Base-by-base conservation (phyloP, 2,888 invertebrate species). In the Mimachlamys varia region DNA sequence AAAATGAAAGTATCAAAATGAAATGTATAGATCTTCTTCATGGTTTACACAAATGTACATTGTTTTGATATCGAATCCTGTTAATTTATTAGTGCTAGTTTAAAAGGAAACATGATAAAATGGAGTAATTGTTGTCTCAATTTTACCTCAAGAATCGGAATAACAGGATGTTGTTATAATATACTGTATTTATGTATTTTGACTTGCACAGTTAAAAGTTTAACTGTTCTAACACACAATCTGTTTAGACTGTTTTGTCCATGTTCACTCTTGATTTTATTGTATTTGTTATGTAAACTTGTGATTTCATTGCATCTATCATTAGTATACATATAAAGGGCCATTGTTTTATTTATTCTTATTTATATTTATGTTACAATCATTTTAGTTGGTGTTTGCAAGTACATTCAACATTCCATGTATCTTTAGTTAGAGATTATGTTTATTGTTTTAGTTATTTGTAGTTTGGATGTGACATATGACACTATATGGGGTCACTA, bases 331-430 rank as follows among this genome's bases (percentile, higher is more conserved):
- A 44, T 44, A 44, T 44, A 44, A 44, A 44, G 44, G 44, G 44
- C 44, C 27, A 76, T 76, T 76, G 76, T 76, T 76, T 33, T 76
- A 76, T 76, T 76, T 76, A 76, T 76, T 76, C 27, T 76, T 76
- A 76, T 76, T 76, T 76, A 76, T 76, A 76, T 76, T 58, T 19
- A 53, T 58, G 58, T 58, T 58, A 76, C 76, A 33, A 76, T 76
- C 12, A n/a, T 62, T 12, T 76, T 76, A 76, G 76, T 76, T 76
- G 76, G n/a, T 22, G 58, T 58, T 58, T 58, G 7, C 19, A 58
- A 19, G 22, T 76, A 76, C 76, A 62, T 27, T n/a, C 27, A 12
- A 76, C 33, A 33, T 76, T 62, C 27, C 76, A 76, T 19, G 76
- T n/a, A 58, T 53, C 17, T 58, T 0, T 7, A 76, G 27, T 76